A percentile compares a stretch with the other conserved stretches of the same genome.
Evolutionary conservation across 2,888 invertebrate species (phyloP).

Genomic region (Labia minor): DNA sequence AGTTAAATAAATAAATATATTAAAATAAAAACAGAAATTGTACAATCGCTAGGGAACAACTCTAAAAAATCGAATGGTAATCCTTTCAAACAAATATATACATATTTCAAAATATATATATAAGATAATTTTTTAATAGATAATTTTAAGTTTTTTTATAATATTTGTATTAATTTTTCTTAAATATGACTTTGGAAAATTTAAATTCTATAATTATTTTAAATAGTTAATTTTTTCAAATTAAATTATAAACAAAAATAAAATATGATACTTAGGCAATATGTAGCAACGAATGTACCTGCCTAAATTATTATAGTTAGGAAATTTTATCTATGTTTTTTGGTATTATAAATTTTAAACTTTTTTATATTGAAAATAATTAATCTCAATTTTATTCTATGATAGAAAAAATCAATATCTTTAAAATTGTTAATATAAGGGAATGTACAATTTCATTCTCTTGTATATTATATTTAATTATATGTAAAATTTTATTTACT

Average conservation of each 20-base stretch:
- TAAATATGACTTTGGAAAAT: conserved; percentile 3
- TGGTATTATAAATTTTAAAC: no score
- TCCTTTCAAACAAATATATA: background rate
- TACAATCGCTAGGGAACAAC: background rate
- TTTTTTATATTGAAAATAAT: no score
- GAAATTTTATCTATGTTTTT: no score
- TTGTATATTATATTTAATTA: background rate
- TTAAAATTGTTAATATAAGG: no score
- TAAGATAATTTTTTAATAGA: no score
- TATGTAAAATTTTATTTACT: background rate
- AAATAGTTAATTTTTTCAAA: background rate
- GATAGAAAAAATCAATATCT: no score
- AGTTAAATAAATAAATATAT: no score
- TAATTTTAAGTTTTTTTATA: background rate
- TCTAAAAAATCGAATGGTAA: background rate
- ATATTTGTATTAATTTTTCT: background rate
- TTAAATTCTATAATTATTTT: no score
- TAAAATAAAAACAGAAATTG: no score
- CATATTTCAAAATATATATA: no score
- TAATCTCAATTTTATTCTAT: no score
- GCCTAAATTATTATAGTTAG: background rate
- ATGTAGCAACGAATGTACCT: background rate
- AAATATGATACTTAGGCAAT: background rate
- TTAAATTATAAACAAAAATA: background rate
- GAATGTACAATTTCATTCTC: no score